These are phyloP conservation scores for Etheostoma cragini DNA, from an alignment of 2,113 vertebrate species.

Conservation along the genomic window DNA sequence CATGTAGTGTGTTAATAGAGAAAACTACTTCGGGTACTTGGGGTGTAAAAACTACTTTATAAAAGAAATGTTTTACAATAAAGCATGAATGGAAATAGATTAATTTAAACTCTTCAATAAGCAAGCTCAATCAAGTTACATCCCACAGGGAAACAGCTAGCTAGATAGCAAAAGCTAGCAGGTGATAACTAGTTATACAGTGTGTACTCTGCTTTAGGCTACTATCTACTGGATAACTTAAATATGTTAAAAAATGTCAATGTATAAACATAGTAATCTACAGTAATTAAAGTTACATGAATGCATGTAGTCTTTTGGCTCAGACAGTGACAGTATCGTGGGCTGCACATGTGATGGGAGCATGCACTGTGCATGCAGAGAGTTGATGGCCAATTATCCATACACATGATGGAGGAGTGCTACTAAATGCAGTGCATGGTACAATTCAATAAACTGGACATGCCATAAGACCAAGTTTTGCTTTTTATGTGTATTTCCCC, in stretches of 20 bases:
- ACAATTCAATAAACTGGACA: no score
- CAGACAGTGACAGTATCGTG: not conserved
- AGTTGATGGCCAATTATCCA: not conserved
- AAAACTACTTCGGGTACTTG: not conserved
- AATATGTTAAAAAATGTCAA: no score
- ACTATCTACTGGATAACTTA: not conserved
- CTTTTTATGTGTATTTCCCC: no score
- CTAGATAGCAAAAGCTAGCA: not conserved
- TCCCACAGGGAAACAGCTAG: not conserved
- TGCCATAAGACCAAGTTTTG: no score
- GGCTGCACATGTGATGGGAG: not conserved
- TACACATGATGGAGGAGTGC: not conserved
- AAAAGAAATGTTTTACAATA: not conserved
- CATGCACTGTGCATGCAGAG: not conserved
- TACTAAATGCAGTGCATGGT: no score
- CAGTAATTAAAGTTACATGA: not conserved
- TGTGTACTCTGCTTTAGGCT: not conserved
- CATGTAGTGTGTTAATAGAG: not conserved
- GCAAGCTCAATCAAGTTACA: not conserved
- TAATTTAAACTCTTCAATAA: not conserved
- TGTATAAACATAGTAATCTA: not conserved
- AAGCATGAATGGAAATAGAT: not conserved
- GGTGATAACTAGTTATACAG: not conserved
- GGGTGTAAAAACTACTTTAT: not conserved
- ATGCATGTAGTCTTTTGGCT: not conserved